These are phyloP conservation scores for Polypterus bichir DNA, from an alignment of 2,113 vertebrate genomes.

Conservation along the genomic window DNA sequence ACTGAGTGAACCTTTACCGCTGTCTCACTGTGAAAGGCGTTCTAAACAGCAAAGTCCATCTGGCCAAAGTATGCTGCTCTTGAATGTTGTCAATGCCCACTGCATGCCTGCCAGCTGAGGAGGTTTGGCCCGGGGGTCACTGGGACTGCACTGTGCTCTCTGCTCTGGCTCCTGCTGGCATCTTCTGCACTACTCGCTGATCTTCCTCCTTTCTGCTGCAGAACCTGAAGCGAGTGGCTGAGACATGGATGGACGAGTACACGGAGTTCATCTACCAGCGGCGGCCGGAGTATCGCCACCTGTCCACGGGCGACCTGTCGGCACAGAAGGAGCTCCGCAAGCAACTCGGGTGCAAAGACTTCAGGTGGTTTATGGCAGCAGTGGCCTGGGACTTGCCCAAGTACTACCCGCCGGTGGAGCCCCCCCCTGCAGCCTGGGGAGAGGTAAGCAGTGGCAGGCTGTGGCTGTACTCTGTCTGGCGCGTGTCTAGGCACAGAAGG, in stretches of 20 bases:
- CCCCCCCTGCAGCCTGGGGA: slow-evolving; percentile 71
- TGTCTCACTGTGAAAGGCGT: too few relatives aligned
- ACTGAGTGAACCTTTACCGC: too few relatives aligned
- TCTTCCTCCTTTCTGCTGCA: slow-evolving; percentile 21
- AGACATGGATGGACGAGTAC: slow-evolving; percentile 85
- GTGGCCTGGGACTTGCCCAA: slow-evolving; percentile 82
- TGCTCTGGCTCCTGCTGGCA: too few relatives aligned
- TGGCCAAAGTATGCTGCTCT: too few relatives aligned
- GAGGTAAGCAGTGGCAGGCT: slow-evolving; percentile 49
- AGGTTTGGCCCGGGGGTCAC: too few relatives aligned
- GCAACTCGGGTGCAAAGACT: slow-evolving; percentile 75
- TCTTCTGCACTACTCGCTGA: too few relatives aligned
- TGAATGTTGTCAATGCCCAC: too few relatives aligned
- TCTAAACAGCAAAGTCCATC: too few relatives aligned
- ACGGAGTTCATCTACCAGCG: slow-evolving; percentile 78
- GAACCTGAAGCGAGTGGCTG: slow-evolving; percentile 79
- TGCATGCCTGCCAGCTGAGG: too few relatives aligned
- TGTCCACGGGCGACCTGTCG: slow-evolving; percentile 72
- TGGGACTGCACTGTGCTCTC: too few relatives aligned
- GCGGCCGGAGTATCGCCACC: slow-evolving; percentile 71
- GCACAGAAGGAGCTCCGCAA: slow-evolving; percentile 73
- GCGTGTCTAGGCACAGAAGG: too few relatives aligned
- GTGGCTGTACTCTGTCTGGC: too few relatives aligned
- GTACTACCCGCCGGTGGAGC: slow-evolving; percentile 77
- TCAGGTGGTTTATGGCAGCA: slow-evolving; percentile 78